These are phyloP conservation scores for Carcharodon carcharias DNA, from an alignment of 2,797 vertebrate species.

Conservation along the genomic window DNA sequence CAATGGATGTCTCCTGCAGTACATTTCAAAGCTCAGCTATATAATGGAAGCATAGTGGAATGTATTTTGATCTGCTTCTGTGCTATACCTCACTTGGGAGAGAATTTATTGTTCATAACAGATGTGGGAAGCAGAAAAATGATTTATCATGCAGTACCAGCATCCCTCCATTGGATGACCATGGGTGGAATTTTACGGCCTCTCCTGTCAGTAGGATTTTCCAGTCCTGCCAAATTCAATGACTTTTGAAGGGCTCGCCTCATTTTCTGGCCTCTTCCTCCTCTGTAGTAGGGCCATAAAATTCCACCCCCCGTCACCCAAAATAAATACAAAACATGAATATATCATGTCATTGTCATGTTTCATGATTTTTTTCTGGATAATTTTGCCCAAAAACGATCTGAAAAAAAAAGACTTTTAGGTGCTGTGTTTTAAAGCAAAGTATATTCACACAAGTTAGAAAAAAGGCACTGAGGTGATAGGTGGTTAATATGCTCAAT, in stretches of 20 bases:
- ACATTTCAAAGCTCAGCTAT: neutral
- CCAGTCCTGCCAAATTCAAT: too few relatives aligned
- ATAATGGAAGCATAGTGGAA: neutral
- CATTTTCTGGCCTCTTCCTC: too few relatives aligned
- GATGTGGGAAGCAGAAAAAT: neutral
- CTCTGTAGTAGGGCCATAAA: too few relatives aligned
- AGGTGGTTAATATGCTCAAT: neutral
- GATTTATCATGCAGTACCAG: neutral
- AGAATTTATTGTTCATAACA: neutral
- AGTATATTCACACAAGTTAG: neutral
- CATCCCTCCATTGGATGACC: neutral
- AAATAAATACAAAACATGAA: neutral
- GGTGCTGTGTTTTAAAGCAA: neutral
- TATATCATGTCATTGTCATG: neutral
- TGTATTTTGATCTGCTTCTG: neutral
- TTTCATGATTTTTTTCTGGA: neutral
- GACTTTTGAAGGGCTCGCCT: too few relatives aligned
- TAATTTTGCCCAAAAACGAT: neutral
- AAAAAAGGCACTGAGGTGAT: neutral
- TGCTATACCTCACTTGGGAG: neutral
- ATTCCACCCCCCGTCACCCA: neutral
- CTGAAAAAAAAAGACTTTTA: neutral
- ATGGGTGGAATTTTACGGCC: neutral
- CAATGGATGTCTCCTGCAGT: neutral
- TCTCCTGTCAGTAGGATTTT: too few relatives aligned